Evolutionary conservation across 2,797 vertebrate species (phyloP), one percentile per base, ranked within the genome.

Genomic region (Scolopax rusticola): DNA sequence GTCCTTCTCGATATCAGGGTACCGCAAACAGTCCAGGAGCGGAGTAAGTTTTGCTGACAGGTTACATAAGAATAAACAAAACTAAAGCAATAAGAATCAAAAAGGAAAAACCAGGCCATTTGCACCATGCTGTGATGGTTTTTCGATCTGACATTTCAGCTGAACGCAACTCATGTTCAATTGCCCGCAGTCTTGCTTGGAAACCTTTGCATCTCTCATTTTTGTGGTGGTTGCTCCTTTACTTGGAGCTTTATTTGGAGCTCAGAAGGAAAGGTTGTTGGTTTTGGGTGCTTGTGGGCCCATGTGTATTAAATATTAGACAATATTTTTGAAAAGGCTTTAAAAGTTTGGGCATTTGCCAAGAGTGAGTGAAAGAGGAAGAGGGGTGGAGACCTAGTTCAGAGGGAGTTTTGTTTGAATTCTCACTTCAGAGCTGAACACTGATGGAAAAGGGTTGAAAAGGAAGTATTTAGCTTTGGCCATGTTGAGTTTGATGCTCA

Each of bases 41-140:
- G 50, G 88, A 80, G 88, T 95, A 93, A 89, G 95, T 96, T 96
- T 96, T 94, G 92, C 91, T 96, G 95, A 92, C 93, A 95, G 93
- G 91, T 96, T 96, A 96, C 93, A 95, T 97, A 96, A 96, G 96
- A 97, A 96, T 96, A 97, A 97, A 96, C 95, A 96, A 96, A 96
- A 96, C 85, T 68, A 74, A 93, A 95, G 94, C 86, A 95, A 25
- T 84, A 82, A 92, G 90, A 95, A 95, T 94, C 86, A 95, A 84
- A 95, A 95, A 95, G 17, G 90, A 71, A 95, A 96, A 96, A 83
- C 60, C 94, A 93, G 95, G 93, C 94, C 93, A 65, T 90, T 97
- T 89, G 94, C 92, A 89, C 95, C 90, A 51, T 0, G 57, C 90
- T 90, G 93, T 47, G 90, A 95, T 69, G 91, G 81, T 87, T 95